Evolutionary conservation across 1,140 invertebrate genomes (phyloP).

Genomic region (Arctopsyche grandis): DNA sequence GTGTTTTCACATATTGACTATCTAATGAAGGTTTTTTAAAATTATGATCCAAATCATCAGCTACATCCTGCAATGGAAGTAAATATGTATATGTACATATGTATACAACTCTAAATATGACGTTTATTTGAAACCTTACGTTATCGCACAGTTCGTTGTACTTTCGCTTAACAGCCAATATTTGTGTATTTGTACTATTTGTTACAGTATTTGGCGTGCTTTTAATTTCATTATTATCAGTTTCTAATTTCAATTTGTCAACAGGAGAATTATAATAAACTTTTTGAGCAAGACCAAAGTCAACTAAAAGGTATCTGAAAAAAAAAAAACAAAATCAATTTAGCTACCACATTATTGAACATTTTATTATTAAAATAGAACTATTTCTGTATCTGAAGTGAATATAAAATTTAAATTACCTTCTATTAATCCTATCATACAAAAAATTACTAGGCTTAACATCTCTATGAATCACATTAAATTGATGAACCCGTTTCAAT

Average conservation of each 20-base stretch:
- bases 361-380: too few species aligned
- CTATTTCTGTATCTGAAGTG: too few species aligned
- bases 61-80: not conserved
- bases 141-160: not conserved
- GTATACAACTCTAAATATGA: not conserved
- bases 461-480: slow-evolving; percentile 90
- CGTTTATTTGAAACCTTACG: not conserved
- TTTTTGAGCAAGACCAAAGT: slow-evolving; percentile 89
- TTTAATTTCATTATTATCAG: not conserved
- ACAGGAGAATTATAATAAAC: slow-evolving; percentile 50
- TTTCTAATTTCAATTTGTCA: not conserved
- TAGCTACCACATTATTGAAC: too few species aligned
- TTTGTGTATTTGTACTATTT: too few species aligned
- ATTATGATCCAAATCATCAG: not conserved
- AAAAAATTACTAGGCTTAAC: slow-evolving; percentile 95
- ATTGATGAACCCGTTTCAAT: slow-evolving; percentile 82
- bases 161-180: not conserved
- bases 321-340: slow-evolving; percentile 2
- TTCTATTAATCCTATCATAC: slow-evolving; percentile 80
- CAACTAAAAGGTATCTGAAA: slow-evolving; percentile 78
- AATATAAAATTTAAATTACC: too few species aligned
- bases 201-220: not conserved
- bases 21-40: not conserved
- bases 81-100: not conserved
- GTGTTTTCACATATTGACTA: not conserved